Conservation (phyloP, 2,888 invertebrate genomes). For the Pachymerium ferrugineum region DNA sequence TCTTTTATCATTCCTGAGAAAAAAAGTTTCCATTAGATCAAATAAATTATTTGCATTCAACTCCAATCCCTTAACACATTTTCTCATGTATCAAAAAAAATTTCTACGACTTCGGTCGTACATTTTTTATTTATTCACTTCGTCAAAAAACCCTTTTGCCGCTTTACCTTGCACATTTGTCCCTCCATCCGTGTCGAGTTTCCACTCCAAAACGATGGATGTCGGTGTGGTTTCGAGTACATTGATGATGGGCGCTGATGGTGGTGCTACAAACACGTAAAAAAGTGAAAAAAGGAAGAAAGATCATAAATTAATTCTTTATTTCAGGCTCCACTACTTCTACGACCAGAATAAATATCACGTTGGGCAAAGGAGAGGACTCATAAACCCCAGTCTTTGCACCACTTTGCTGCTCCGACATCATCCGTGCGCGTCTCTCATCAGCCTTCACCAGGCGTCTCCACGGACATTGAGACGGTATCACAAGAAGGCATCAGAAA, state of each 20-base stretch:
- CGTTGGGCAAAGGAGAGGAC: neutral
- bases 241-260: slow-evolving; percentile 65
- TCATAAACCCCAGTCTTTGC: slow-evolving; percentile 15
- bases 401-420: neutral
- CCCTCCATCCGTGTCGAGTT: slow-evolving; percentile 63
- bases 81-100: neutral
- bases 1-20: too few relatives aligned
- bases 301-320: neutral
- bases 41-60: neutral
- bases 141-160: neutral
- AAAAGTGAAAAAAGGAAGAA: neutral
- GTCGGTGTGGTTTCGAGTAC: slow-evolving; percentile 70
- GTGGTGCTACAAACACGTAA: slow-evolving; percentile 56
- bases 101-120: slow-evolving; percentile 1
- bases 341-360: slow-evolving; percentile 10
- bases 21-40: neutral
- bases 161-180: slow-evolving; percentile 58
- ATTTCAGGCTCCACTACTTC: neutral
- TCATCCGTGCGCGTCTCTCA: neutral
- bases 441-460: neutral
- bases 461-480: neutral
- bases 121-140: slow-evolving; percentile 19
- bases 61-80: neutral
- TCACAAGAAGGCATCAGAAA: neutral
- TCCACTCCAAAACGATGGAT: slow-evolving; percentile 69